Evolutionary conservation across 2,888 invertebrate species (phyloP).

Genomic region (Eupithecia subfuscata): DNA sequence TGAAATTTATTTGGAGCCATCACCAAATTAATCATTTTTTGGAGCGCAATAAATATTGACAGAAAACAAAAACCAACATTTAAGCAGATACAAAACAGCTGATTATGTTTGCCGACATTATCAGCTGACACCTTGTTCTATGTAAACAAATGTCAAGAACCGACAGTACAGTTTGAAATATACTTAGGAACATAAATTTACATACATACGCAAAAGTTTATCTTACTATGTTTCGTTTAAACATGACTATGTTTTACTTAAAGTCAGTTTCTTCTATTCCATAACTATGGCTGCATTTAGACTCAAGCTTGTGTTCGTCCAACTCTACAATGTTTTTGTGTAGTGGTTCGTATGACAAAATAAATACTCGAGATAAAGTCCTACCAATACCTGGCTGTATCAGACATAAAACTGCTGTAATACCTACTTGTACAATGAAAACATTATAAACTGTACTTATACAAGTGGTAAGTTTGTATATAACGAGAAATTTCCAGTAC

Average conservation of each 20-base stretch:
- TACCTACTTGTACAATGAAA: background rate
- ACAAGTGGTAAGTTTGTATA: background rate
- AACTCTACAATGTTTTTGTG: background rate
- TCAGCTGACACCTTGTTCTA: background rate
- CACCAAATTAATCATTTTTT: background rate
- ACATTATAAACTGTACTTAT: background rate
- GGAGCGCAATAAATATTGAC: background rate
- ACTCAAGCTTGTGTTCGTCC: background rate
- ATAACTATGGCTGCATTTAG: too few species aligned
- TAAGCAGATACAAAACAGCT: background rate
- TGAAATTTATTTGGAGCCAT: background rate
- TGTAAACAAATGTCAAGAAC: slow-evolving; percentile 8
- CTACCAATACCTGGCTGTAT: background rate
- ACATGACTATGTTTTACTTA: background rate
- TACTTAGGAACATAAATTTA: background rate
- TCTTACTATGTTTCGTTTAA: background rate
- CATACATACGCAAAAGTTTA: background rate
- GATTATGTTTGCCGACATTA: background rate
- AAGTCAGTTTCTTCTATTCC: background rate
- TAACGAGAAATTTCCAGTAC: background rate
- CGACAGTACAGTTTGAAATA: background rate
- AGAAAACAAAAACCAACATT: background rate
- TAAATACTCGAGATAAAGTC: background rate
- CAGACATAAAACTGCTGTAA: background rate
- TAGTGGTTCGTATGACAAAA: too few species aligned